Percentiles rank a stretch among this genome's conserved stretches.
Evolutionary conservation across 2,888 invertebrate species (phyloP).

Genomic region (Orthosia incerta): DNA sequence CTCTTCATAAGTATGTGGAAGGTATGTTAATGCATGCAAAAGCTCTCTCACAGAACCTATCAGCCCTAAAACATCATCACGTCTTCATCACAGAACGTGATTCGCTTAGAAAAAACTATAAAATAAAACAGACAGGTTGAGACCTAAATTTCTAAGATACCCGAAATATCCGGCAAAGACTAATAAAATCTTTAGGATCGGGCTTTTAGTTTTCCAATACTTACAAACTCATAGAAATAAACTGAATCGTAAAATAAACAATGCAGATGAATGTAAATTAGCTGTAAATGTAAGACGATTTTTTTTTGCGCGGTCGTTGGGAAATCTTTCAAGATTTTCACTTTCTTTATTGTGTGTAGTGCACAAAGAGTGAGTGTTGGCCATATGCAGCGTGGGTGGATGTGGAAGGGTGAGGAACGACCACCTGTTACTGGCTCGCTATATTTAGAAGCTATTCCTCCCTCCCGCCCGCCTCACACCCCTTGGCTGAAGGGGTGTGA

Average conservation of each 20-base stretch:
- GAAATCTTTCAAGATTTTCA: slow-evolving; percentile 59
- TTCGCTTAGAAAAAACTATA: slow-evolving; percentile 43
- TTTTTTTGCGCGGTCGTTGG: slow-evolving; percentile 42
- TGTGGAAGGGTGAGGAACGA: slow-evolving; percentile 77
- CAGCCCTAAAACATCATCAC: slow-evolving; percentile 53
- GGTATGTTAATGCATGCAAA: slow-evolving; percentile 46
- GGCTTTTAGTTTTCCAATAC: slow-evolving; percentile 26
- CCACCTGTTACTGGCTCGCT: slow-evolving; percentile 87
- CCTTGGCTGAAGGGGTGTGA: too few species aligned
- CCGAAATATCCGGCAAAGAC: slow-evolving; percentile 34
- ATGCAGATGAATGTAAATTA: slow-evolving; percentile 38
- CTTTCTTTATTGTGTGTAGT: slow-evolving; percentile 62
- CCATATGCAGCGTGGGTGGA: slow-evolving; percentile 71
- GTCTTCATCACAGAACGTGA: slow-evolving; percentile 59
- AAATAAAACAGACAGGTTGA: slow-evolving; percentile 49
- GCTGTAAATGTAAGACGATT: slow-evolving; percentile 32
- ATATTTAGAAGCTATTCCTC: slow-evolving; percentile 80
- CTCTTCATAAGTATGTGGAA: slow-evolving; percentile 17
- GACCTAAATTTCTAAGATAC: slow-evolving; percentile 38
- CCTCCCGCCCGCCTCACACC: slow-evolving; percentile 62
- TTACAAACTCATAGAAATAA: slow-evolving; percentile 22
- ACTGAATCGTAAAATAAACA: slow-evolving; percentile 35
- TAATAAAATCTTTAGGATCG: slow-evolving; percentile 39
- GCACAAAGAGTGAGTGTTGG: slow-evolving; percentile 60
- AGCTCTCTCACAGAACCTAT: slow-evolving; percentile 49